Evolutionary conservation across 2,888 invertebrate species (phyloP).

Genomic region (Sarcophaga variegata): DNA sequence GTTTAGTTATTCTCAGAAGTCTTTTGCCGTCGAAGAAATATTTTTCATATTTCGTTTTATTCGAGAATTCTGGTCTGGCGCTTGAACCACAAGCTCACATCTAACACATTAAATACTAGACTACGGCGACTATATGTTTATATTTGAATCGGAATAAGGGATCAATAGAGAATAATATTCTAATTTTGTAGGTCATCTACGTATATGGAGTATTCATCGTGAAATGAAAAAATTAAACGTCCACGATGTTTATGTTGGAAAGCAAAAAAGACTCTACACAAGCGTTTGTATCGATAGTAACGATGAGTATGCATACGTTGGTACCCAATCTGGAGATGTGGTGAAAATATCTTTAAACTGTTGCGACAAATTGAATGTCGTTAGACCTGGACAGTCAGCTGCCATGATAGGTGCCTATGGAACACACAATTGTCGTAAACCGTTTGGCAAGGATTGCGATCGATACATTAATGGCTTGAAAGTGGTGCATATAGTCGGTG

Average conservation of each 20-base stretch:
- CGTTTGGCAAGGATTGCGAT: slow-evolving; percentile 80
- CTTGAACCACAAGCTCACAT: too few species aligned
- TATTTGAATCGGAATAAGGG: too few species aligned
- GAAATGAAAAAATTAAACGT: slow-evolving; percentile 87
- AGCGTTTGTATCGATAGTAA: slow-evolving; percentile 87
- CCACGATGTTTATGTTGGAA: slow-evolving; percentile 89
- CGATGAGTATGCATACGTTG: slow-evolving; percentile 91
- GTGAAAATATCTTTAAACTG: slow-evolving; percentile 81
- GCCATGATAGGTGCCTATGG: slow-evolving; percentile 83
- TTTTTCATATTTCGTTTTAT: too few species aligned
- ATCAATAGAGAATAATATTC: too few species aligned
- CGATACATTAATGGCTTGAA: slow-evolving; percentile 83
- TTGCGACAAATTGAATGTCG: slow-evolving; percentile 80
- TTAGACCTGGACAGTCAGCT: slow-evolving; percentile 76
- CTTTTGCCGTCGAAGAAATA: too few species aligned
- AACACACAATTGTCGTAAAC: slow-evolving; percentile 79
- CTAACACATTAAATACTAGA: too few species aligned
- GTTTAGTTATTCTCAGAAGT: too few species aligned
- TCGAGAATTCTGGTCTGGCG: too few species aligned
- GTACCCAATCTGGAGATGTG: slow-evolving; percentile 89
- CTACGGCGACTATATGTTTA: too few species aligned
- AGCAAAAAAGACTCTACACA: slow-evolving; percentile 89
- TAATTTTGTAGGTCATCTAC: slow-evolving; percentile 83
- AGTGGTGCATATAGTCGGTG: slow-evolving; percentile 84
- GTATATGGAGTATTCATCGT: slow-evolving; percentile 89